Conservation (phyloP, 2,797 vertebrate genomes). For the Mycteria americana region DNA sequence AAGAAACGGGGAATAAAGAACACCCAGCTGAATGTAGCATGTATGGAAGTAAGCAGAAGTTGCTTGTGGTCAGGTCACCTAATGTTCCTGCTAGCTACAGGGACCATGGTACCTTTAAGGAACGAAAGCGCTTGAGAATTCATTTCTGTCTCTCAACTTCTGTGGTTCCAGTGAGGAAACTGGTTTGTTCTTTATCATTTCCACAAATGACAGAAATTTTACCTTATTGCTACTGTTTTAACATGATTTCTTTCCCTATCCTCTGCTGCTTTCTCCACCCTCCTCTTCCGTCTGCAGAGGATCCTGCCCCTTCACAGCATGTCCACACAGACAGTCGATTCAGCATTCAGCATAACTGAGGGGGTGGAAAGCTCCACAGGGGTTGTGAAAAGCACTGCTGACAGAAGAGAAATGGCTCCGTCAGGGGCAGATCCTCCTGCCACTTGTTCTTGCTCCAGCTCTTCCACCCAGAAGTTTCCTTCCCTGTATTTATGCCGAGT, state of each 20-base stretch:
- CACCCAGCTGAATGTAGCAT: not conserved
- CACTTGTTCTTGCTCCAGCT: not conserved
- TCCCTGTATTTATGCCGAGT: not conserved
- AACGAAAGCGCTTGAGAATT: not conserved
- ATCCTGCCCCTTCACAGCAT: not conserved
- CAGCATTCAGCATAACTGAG: not conserved
- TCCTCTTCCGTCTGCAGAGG: not conserved
- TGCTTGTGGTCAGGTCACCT: not conserved
- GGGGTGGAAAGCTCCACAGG: slow-evolving; percentile 1
- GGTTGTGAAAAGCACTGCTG: not conserved
- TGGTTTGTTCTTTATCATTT: not conserved
- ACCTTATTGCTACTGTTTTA: not conserved
- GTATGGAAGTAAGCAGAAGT: not conserved
- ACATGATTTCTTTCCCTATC: not conserved
- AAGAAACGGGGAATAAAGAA: not conserved
- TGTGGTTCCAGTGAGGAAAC: not conserved
- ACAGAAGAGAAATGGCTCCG: not conserved
- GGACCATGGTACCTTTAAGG: not conserved
- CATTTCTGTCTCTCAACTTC: not conserved
- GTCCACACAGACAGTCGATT: not conserved
- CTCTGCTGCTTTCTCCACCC: not conserved
- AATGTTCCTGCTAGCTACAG: not conserved
- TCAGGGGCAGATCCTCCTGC: not conserved
- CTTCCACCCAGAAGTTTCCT: not conserved
- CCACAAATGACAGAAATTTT: not conserved